Base-by-base conservation (phyloP, 2,888 invertebrate genomes). In the Mactromeris polynyma region DNA sequence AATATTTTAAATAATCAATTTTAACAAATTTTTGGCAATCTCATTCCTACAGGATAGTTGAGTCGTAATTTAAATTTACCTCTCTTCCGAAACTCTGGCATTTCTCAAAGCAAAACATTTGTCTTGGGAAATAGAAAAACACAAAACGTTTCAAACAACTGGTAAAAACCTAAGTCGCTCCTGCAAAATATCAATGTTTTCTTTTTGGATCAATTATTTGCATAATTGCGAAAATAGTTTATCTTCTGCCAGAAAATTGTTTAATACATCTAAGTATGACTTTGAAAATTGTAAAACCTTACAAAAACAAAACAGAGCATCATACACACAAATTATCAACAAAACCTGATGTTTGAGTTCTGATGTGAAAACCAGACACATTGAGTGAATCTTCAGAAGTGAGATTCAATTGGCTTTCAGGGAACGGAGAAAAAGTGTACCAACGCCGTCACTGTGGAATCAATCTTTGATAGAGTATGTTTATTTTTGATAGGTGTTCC, bases 261-360 rank as follows among this genome's bases (percentile, higher is more conserved):
- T 89, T 91, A 91, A 91, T 91, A 87, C 89, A 86, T 89, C 90
- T 85, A 79, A 42, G 79, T 81, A 87, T 85, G 82, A 86, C 84
- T 89, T 88, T 91, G 88, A 86, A 88, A 89, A 91, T 82, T 84
- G 81, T 69, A 82, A 91, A 88, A 89, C 40, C 84, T 86, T 87
- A 91, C 83, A 91, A 89, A 82, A 91, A 91, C 91, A 91, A 88
- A 83, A 54, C 77, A 33, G 51, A 81, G 87, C 85, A 83, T 77
- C 86, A 87, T 91, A 85, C 87, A 87, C 89, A 87, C 54, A 69
- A 86, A 89, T 87, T 87, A 91, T 91, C 89, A 91, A 91, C 91
- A 91, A 89, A 54, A 80, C 80, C 31, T 6, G 36, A 26, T 82
- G 80, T 64, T 77, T 14, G 42, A n/a, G 40, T 77, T 86, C 81